Evolutionary conservation across 2,888 invertebrate species (phyloP), one percentile per base, ranked within the genome.

Genomic region (Brachynemurus nebulosus): DNA sequence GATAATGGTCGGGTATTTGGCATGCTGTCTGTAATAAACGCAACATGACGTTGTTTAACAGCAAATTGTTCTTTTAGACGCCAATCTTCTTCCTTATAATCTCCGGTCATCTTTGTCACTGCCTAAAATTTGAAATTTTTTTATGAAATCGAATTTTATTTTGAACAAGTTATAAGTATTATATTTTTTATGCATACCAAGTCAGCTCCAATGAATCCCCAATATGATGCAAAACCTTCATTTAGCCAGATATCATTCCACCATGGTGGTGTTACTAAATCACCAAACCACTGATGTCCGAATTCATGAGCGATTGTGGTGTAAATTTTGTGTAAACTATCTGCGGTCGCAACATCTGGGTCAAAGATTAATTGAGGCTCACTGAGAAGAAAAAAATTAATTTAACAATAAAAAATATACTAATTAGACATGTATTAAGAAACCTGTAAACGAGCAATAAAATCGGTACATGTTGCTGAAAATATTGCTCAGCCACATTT

Each of bases 291-390:
- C 49, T 71, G 72, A 52, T 74, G 74, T 2, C 70, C 66, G 16
- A 74, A 59, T 54, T 74, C 74, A 52, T 74, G 74, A 3, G 68
- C 61, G 14, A 74, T 65, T 30, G 30, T 30, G n/a, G 14, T 6
- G 30, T 11, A 30, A 30, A 30, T 30, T 30, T 50, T 51, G 17
- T 58, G 55, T 41, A 55, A 53, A 39, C 53, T 53, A 12, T 50
- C 46, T 25, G 74, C 66, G 18, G 76, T 67, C 0, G 70, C 68
- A 23, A 70, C 59, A 0, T 51, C 44, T 17, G 54, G 53, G 44
- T 68, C 62, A 51, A 66, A 68, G 2, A 80, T 59, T 33, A 80
- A 63, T 2, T 70, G 61, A 3, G 75, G 72, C 57, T 80, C 79
- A 51, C 80, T 77, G n/a, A n/a, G n/a, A n/a, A n/a, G n/a, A n/a